Conservation (phyloP, 2,797 vertebrate genomes). For the Saguinus oedipus region DNA sequence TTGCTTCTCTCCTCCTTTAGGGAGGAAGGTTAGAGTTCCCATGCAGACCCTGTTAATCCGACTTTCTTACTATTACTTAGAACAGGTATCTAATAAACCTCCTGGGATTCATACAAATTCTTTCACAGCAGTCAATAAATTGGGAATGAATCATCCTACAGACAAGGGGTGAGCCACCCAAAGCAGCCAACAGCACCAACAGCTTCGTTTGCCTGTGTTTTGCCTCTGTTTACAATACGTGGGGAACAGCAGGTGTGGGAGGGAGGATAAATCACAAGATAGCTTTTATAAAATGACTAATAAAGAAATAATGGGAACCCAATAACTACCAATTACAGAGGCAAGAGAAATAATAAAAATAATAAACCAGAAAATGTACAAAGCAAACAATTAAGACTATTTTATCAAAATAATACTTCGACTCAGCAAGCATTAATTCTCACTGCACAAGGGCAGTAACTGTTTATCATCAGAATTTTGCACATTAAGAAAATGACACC, state of each 20-base stretch:
- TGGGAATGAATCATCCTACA: neutral
- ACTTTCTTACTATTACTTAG: neutral
- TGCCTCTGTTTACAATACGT: constrained; percentile 40
- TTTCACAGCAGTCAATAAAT: constrained; percentile 7
- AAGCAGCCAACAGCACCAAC: constrained; percentile 35
- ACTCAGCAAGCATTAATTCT: constrained; percentile 52
- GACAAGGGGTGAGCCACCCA: constrained; percentile 10
- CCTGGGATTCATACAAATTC: neutral
- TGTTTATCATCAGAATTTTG: neutral
- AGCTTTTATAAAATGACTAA: constrained; percentile 63
- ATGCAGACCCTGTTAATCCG: neutral
- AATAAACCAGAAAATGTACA: constrained; percentile 71
- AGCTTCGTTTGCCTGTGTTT: neutral
- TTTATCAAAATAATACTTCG: constrained; percentile 61
- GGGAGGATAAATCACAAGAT: constrained; percentile 36
- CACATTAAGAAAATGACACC: neutral
- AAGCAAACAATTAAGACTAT: constrained; percentile 66
- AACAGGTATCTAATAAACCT: neutral
- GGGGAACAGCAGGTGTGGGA: neutral
- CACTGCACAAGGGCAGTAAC: neutral
- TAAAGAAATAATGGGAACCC: constrained; percentile 68
- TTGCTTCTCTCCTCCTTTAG: neutral
- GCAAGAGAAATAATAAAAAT: constrained; percentile 75
- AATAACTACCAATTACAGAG: constrained; percentile 63
- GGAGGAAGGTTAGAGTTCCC: neutral